phyloP scores from a whole-genome alignment of 2,797 vertebrate species.

The Threskiornis aethiopicus region DNA sequence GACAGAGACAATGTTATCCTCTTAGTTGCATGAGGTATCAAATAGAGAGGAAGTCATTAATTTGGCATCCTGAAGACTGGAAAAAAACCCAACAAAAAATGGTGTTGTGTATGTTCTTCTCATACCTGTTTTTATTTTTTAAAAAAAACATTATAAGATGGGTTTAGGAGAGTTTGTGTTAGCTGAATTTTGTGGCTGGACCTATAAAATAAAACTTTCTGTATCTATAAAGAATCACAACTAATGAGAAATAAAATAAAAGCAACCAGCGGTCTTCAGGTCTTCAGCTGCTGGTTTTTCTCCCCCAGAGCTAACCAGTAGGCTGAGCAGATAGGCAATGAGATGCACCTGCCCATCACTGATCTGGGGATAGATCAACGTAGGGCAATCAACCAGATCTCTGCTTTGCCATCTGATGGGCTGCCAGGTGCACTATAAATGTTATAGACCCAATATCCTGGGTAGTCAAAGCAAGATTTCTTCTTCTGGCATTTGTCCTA shows the following conservation, averaged over 20 bases:
- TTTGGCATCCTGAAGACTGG: not conserved
- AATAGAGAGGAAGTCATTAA: not conserved
- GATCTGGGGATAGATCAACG: not conserved
- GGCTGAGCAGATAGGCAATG: not conserved
- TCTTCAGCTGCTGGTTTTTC: not conserved
- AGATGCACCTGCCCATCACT: not conserved
- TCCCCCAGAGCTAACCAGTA: too few relatives aligned
- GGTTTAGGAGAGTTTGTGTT: not conserved
- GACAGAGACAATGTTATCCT: not conserved
- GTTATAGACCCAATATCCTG: fast-evolving
- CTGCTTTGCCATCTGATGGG: not conserved
- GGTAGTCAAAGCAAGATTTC: fast-evolving
- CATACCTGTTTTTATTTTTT: not conserved
- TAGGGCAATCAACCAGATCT: not conserved
- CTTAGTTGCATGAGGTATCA: not conserved
- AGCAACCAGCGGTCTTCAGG: not conserved
- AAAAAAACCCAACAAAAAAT: not conserved
- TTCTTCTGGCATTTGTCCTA: fast-evolving
- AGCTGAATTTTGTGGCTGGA: not conserved
- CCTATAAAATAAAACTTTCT: not conserved
- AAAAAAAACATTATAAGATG: not conserved
- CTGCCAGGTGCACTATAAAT: not conserved
- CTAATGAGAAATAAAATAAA: not conserved
- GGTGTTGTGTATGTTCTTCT: not conserved
- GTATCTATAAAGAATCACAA: not conserved